These are phyloP conservation scores for Steromphala cineraria DNA, from an alignment of 2,888 invertebrate species.

Conservation along the genomic window DNA sequence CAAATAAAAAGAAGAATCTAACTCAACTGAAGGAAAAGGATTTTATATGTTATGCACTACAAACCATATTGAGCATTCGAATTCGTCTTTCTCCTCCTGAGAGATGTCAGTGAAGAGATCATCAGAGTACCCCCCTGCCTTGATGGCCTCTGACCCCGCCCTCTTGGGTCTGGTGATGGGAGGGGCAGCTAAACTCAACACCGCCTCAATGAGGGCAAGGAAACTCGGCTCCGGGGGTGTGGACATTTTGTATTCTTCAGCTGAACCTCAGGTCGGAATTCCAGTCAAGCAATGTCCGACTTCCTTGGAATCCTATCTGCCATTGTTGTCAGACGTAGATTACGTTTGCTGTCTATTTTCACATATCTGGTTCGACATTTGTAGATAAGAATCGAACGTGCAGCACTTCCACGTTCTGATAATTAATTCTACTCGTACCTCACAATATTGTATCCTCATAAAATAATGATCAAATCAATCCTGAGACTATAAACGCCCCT, in stretches of 20 bases:
- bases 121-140: constrained; percentile 71
- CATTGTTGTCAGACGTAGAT: too few species aligned
- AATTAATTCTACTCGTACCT: too few species aligned
- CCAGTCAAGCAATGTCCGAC: neutral
- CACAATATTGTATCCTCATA: too few species aligned
- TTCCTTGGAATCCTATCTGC: neutral
- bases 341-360: too few species aligned
- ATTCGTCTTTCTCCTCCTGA: constrained; percentile 67
- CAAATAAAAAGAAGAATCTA: too few species aligned
- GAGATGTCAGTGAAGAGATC: constrained; percentile 69
- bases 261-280: neutral
- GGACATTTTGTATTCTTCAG: neutral
- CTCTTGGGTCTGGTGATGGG: constrained; percentile 30
- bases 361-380: too few species aligned
- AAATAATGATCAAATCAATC: too few species aligned
- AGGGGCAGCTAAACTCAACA: constrained; percentile 51
- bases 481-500: too few species aligned
- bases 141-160: constrained; percentile 38
- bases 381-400: too few species aligned
- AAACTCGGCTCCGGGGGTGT: constrained; percentile 30
- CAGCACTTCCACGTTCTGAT: too few species aligned
- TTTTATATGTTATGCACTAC: neutral
- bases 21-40: too few species aligned
- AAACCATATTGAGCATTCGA: constrained; percentile 71
- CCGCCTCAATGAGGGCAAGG: constrained; percentile 61